These are phyloP conservation scores for Leucosticte australis DNA, from an alignment of 2,113 vertebrate species.

Conservation along the genomic window DNA sequence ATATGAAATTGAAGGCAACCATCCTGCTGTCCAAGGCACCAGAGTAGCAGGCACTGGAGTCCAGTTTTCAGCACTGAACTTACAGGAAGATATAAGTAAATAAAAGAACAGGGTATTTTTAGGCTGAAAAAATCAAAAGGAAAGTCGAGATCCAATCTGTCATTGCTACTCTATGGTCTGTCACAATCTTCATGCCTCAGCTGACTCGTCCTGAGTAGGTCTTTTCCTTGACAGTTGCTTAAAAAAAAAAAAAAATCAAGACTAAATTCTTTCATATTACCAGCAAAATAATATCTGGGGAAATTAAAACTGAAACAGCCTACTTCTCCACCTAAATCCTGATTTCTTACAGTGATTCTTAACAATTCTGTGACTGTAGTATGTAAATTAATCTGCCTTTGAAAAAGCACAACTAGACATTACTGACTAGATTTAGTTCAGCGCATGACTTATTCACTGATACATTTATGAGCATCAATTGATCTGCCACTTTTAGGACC, in stretches of 20 bases:
- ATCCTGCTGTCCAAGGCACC: not conserved
- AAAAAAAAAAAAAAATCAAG: not conserved
- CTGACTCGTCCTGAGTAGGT: not conserved
- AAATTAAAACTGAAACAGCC: not conserved
- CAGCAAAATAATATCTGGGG: not conserved
- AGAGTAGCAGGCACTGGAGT: not conserved
- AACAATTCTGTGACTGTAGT: not conserved
- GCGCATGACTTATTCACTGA: not conserved
- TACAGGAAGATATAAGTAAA: not conserved
- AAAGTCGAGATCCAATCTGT: not conserved
- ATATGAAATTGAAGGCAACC: not conserved
- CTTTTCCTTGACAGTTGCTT: not conserved
- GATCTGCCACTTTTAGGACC: not conserved
- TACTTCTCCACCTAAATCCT: not conserved
- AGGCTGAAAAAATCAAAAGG: not conserved
- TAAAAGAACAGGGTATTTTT: not conserved
- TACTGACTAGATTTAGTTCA: not conserved
- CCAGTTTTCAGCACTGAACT: not conserved
- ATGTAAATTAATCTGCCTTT: constrained; percentile 9
- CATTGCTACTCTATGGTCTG: not conserved
- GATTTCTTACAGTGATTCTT: not conserved
- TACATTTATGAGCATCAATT: not conserved
- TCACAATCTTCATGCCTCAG: not conserved
- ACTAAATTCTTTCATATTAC: not conserved
- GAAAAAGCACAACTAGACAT: not conserved